Evolutionary conservation across 2,113 vertebrate genomes (phyloP), one percentile per base, ranked within the genome.

Genomic region (Pterocles burchelli): DNA sequence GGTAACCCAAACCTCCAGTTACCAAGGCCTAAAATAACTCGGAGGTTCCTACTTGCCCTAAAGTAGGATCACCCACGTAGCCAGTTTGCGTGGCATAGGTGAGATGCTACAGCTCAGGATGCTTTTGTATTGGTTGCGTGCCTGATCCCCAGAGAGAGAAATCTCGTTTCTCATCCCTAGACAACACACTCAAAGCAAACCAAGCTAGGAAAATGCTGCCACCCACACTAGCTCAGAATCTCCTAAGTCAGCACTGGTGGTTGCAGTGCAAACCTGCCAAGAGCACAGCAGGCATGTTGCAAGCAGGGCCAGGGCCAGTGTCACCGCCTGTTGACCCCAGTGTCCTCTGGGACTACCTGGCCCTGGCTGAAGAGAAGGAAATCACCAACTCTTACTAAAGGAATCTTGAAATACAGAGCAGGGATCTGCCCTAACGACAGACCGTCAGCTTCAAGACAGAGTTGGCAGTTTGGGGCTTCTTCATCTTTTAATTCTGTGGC

Each of bases 101-200:
- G 67, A 81, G 8, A 45, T 0, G 1, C 76, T 54, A 9, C n/a
- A 46, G 84, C 76, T 66, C 1, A 0, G 43, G 1, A 21, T 0
- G 38, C 62, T 85, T 49, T n/a, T n/a, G 58, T 38, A 7, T 2
- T 33, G 83, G 20, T 73, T 43, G 57, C 1, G 4, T 5, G 33
- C 48, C 61, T 52, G 25, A 78, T 61, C 57, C 62, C 79, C 22
- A 76, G 66, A 88, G 83, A 88, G 74, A 85, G 59, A 72, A 90
- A 82, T 20, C 78, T 76, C 46, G 72, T 1, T 81, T 91, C 80
- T 28, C 87, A 68, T 38, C 77, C 77, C 57, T 24, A 54, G 55
- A 93, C 68, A 85, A 81, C 46, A 55, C 5, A 38, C 25, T 54
- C 49, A 26, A 31, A 77, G 57, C n/a, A 89, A 88, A 94, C 17